Percentiles rank a stretch among this genome's conserved stretches.
These are phyloP conservation scores for Epinotia ramella DNA, from an alignment of 2,888 invertebrate genomes.

Conservation along the genomic window DNA sequence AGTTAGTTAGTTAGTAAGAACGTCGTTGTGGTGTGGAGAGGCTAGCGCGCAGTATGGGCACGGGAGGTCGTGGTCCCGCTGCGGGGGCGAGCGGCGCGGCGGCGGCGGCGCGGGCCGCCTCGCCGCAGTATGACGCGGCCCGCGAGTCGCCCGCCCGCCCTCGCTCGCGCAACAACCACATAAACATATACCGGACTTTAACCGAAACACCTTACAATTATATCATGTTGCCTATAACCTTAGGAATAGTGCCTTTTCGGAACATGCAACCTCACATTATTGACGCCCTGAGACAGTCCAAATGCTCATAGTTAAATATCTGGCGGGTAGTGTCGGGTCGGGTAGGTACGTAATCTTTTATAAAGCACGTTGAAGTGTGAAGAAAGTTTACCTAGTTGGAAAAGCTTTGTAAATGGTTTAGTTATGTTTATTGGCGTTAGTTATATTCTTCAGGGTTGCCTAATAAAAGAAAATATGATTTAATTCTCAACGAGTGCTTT, in stretches of 20 bases:
- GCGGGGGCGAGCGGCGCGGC: constrained; percentile 30
- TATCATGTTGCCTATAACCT: constrained; percentile 30
- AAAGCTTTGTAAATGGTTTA: neutral
- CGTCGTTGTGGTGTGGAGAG: constrained; percentile 49
- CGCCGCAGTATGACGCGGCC: constrained; percentile 81
- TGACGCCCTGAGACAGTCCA: constrained; percentile 19
- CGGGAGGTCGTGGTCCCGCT: constrained; percentile 21
- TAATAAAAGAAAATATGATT: neutral
- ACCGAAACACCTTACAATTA: constrained; percentile 54
- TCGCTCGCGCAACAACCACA: constrained; percentile 45
- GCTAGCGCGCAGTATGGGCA: constrained; percentile 25
- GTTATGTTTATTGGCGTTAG: neutral
- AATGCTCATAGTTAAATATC: constrained; percentile 25
- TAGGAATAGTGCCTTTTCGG: constrained; percentile 39
- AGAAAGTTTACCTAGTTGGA: constrained; percentile 3
- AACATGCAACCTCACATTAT: constrained; percentile 34
- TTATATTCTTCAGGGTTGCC: neutral
- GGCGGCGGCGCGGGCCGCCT: constrained; percentile 53
- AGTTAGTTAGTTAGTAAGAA: neutral
- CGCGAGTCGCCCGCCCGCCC: constrained; percentile 72
- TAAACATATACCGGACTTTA: constrained; percentile 43
- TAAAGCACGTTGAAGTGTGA: constrained; percentile 2
- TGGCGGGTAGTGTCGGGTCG: constrained; percentile 22
- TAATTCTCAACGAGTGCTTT: neutral
- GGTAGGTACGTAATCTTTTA: constrained; percentile 39